Evolutionary conservation across 2,113 vertebrate genomes (phyloP).

Genomic region (Cyprinodon brontotheroides): DNA sequence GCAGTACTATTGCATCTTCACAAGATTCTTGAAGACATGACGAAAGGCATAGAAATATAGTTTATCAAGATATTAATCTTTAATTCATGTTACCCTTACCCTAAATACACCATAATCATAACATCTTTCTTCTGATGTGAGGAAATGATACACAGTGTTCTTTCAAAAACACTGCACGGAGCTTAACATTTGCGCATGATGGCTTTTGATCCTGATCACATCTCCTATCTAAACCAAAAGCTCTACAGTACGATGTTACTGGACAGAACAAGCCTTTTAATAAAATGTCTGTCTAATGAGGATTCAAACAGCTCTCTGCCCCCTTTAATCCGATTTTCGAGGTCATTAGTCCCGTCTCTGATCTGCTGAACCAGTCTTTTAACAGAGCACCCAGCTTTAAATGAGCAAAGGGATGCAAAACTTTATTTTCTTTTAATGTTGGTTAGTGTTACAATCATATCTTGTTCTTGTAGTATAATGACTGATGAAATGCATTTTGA

Average conservation of each 20-base stretch:
- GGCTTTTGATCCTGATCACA: slow-evolving; percentile 31
- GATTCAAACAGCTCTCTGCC: slow-evolving; percentile 28
- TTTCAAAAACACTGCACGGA: slow-evolving; percentile 12
- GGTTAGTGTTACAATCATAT: slow-evolving; percentile 1
- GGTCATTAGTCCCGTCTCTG: slow-evolving; percentile 24
- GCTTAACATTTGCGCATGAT: slow-evolving; percentile 13
- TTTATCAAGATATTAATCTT: slow-evolving; percentile 7
- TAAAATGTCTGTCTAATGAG: slow-evolving; percentile 24
- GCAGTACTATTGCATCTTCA: not conserved
- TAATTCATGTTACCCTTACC: slow-evolving; percentile 11
- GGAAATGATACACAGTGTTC: slow-evolving; percentile 16
- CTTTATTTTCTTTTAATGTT: slow-evolving; percentile 13
- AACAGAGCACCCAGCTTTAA: slow-evolving; percentile 1
- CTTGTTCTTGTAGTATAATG: not conserved
- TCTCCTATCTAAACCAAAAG: slow-evolving; percentile 28
- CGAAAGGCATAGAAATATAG: slow-evolving; percentile 14
- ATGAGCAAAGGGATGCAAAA: slow-evolving; percentile 13
- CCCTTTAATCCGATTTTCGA: slow-evolving; percentile 36
- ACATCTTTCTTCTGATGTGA: slow-evolving; percentile 3
- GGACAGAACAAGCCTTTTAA: slow-evolving; percentile 21
- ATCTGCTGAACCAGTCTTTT: slow-evolving; percentile 14
- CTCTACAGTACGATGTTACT: slow-evolving; percentile 16
- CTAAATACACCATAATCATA: slow-evolving; percentile 20
- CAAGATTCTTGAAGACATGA: slow-evolving; percentile 6
- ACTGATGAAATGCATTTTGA: not conserved